Conservation (phyloP, 2,797 vertebrate species). For the Morelia viridis region DNA sequence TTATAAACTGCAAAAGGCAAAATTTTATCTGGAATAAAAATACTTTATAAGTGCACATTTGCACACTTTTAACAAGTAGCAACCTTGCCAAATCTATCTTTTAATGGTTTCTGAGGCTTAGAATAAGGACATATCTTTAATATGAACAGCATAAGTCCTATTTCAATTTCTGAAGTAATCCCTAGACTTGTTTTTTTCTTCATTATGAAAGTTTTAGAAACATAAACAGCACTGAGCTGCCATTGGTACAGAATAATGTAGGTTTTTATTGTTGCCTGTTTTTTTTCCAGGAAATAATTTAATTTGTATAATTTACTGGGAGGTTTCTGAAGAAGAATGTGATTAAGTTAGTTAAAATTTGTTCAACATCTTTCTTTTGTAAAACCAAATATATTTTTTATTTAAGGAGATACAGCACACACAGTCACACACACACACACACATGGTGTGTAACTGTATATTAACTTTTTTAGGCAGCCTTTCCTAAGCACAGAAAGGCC, state of each 20-base stretch:
- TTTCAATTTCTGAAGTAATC: constrained; percentile 58
- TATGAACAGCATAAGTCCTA: constrained; percentile 44
- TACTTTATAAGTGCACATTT: constrained; percentile 47
- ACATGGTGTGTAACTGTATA: constrained; percentile 66
- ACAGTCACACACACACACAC: neutral
- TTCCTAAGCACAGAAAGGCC: constrained; percentile 88
- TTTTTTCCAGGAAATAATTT: constrained; percentile 59
- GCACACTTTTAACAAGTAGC: constrained; percentile 44
- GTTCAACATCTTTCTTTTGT: constrained; percentile 61
- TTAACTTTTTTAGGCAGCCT: constrained; percentile 80
- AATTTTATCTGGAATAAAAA: constrained; percentile 45
- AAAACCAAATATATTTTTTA: constrained; percentile 50
- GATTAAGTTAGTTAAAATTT: constrained; percentile 67
- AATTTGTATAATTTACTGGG: constrained; percentile 65
- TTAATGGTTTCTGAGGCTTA: constrained; percentile 52
- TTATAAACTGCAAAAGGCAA: constrained; percentile 41
- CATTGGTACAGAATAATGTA: constrained; percentile 53
- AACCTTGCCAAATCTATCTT: constrained; percentile 53
- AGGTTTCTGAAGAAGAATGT: constrained; percentile 67
- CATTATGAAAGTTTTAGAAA: constrained; percentile 63
- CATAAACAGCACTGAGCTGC: constrained; percentile 62
- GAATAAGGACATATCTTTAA: constrained; percentile 57
- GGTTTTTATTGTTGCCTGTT: constrained; percentile 61
- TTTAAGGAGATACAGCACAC: constrained; percentile 62
- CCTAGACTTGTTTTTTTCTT: constrained; percentile 54